Evolutionary conservation across 2,888 invertebrate species (phyloP).

Genomic region (Brenthis ino): DNA sequence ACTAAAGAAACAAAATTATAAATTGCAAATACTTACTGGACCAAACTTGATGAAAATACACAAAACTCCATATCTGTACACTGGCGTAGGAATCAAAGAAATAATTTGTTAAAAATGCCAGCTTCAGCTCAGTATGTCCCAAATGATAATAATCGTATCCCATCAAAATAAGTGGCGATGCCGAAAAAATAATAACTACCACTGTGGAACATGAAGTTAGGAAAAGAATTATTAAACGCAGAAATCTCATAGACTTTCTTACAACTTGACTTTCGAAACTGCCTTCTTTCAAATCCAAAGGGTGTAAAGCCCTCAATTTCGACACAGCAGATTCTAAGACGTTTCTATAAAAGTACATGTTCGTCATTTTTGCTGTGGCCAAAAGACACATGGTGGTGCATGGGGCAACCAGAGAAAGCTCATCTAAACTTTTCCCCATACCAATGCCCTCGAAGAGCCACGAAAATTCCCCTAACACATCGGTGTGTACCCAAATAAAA

Average conservation of each 20-base stretch:
- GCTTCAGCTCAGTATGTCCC: constrained; percentile 48
- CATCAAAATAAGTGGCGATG: constrained; percentile 53
- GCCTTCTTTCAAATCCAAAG: constrained; percentile 39
- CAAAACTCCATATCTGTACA: constrained; percentile 51
- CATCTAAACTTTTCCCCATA: constrained; percentile 51
- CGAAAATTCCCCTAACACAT: constrained; percentile 55
- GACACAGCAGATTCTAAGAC: constrained; percentile 46
- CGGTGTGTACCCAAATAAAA: constrained; percentile 51
- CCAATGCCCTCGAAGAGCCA: constrained; percentile 55
- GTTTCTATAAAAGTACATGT: constrained; percentile 50
- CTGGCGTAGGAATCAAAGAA: constrained; percentile 55
- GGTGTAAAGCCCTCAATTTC: constrained; percentile 55
- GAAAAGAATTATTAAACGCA: constrained; percentile 48
- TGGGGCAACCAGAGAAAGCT: constrained; percentile 56
- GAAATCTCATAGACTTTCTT: constrained; percentile 46
- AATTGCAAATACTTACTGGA: constrained; percentile 50
- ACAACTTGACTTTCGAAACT: constrained; percentile 44
- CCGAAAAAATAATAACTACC: constrained; percentile 52
- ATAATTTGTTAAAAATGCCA: constrained; percentile 59
- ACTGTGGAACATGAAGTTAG: constrained; percentile 43
- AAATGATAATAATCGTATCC: constrained; percentile 48
- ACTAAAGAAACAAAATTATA: no score
- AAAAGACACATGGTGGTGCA: constrained; percentile 56
- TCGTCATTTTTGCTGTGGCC: constrained; percentile 51
- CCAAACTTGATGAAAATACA: constrained; percentile 60